These are phyloP conservation scores for Apolygus lucorum DNA, from an alignment of 1,140 invertebrate genomes.

Conservation along the genomic window DNA sequence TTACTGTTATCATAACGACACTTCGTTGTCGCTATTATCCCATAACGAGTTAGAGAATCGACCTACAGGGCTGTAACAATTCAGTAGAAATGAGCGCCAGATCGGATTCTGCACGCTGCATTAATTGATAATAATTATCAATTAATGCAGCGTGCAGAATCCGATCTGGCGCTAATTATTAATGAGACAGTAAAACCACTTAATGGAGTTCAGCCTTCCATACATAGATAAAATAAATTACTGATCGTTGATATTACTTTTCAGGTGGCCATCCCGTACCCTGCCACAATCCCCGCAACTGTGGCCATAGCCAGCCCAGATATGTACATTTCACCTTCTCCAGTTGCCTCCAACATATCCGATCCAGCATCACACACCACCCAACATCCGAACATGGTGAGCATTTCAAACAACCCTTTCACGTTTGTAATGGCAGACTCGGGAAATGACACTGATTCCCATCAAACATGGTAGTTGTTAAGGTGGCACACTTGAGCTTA, in stretches of 20 bases:
- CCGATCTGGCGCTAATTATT: not conserved
- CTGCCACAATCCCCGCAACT: not conserved
- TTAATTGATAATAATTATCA: no score
- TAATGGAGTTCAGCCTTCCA: not conserved
- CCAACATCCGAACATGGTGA: not conserved
- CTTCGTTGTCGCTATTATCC: no score
- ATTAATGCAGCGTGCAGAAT: not conserved
- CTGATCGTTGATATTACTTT: not conserved
- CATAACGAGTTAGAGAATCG: no score
- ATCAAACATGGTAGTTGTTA: no score
- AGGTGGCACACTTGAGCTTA: no score
- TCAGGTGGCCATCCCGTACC: not conserved
- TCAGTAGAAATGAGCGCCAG: not conserved
- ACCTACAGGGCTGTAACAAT: not conserved
- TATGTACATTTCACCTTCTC: not conserved
- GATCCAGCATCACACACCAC: not conserved
- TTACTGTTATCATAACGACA: no score
- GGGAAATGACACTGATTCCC: no score
- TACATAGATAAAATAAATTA: not conserved
- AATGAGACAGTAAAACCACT: not conserved
- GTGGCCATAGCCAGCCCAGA: not conserved
- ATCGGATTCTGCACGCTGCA: not conserved
- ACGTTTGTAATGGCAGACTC: no score
- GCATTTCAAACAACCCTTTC: no score
- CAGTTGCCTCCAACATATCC: not conserved